These are phyloP conservation scores for Lithobates pipiens DNA, from an alignment of 2,797 vertebrate genomes.

Conservation along the genomic window DNA sequence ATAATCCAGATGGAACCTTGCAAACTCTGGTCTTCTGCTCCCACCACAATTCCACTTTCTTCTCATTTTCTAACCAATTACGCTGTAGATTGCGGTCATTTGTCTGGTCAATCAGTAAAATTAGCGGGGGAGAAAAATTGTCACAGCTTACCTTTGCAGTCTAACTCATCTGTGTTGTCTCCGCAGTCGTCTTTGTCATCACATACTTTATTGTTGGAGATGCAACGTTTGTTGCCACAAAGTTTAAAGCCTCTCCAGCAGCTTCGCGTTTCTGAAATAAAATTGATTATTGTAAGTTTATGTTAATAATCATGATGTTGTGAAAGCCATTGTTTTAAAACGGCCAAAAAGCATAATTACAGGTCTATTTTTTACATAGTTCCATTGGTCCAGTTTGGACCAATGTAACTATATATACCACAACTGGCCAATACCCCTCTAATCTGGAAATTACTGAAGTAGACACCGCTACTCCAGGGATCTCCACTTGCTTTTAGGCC, in stretches of 20 bases:
- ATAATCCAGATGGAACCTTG: slow-evolving; percentile 31
- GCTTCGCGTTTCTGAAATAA: slow-evolving; percentile 84
- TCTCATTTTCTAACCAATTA: slow-evolving; percentile 45
- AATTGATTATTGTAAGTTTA: not conserved
- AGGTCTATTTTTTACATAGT: too few relatives aligned
- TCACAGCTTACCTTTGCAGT: slow-evolving; percentile 88
- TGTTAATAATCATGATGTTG: not conserved
- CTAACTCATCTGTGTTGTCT: slow-evolving; percentile 91
- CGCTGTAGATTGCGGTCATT: slow-evolving; percentile 26
- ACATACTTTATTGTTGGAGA: slow-evolving; percentile 84
- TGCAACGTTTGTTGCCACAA: slow-evolving; percentile 88
- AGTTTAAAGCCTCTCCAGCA: slow-evolving; percentile 90
- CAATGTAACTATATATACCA: too few relatives aligned
- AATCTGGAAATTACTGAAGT: too few relatives aligned
- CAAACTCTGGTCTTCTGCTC: slow-evolving; percentile 3
- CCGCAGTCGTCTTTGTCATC: slow-evolving; percentile 90
- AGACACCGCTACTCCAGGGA: too few relatives aligned
- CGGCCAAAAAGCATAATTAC: too few relatives aligned
- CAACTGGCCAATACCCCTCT: too few relatives aligned
- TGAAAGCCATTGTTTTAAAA: too few relatives aligned
- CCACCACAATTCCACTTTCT: slow-evolving; percentile 16
- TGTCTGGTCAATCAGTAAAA: slow-evolving; percentile 36
- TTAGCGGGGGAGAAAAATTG: slow-evolving; percentile 37
- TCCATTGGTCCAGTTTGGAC: too few relatives aligned
- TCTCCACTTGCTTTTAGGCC: too few relatives aligned